Evolutionary conservation across 2,113 vertebrate species (phyloP), one percentile per base, ranked within the genome.

Genomic region (Cyanocitta stelleri): DNA sequence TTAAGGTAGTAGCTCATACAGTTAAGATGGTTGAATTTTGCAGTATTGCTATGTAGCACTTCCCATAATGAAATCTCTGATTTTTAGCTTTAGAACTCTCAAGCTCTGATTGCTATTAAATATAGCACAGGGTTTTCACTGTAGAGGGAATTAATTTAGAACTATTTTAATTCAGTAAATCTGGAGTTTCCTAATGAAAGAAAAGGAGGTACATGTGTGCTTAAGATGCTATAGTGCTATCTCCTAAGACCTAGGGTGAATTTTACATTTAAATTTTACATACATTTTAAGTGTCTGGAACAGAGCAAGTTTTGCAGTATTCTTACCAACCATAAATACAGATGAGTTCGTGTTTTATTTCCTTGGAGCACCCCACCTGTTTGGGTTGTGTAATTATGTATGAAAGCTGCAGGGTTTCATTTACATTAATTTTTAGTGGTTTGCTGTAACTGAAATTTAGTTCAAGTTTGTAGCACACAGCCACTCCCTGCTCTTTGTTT

Each of bases 401-500:
- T 22, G 56, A 94, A 94, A 61, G 19, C 33, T 56, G 26, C 1
- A 7, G 44, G 7, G 1, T 27, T 18, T 37, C 24, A 11, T 82
- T 74, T n/a, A 7, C 13, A 11, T 71, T 71, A 10, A 83, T 87
- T 85, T 61, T 10, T 74, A 43, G 17, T 43, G 16, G 5, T 18
- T 83, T 79, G 49, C 85, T 80, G 43, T 66, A 66, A 35, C 37
- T 69, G 27, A 29, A 35, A 22, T 75, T 30, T 51, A 71, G 73
- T 21, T 27, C 0, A 6, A 76, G 51, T 75, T 81, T 44, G 10
- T 72, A n/a, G 72, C 61, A 49, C 39, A n/a, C 64, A 89, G 94
- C 88, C 80, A 52, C 87, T 95, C 71, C 76, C 94, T 91, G 82
- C 91, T 95, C 92, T 95, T 97, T 96, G 95, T 96, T 88, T 86